Evolutionary conservation across 1,140 invertebrate genomes (phyloP), one percentile per base, ranked within the genome.

Genomic region (Lordiphosa stackelbergi): DNA sequence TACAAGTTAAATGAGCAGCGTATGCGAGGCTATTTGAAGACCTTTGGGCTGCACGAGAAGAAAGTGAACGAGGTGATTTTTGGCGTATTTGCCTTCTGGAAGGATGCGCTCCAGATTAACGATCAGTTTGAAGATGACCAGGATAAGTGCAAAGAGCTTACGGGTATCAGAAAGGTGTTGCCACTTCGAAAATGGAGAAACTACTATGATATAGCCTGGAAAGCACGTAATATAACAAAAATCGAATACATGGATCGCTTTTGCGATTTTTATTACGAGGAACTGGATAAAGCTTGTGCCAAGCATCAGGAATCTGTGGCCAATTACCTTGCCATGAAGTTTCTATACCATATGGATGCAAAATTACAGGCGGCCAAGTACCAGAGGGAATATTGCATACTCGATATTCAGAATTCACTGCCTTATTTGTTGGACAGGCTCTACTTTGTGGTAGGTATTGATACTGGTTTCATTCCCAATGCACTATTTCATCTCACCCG

Each of bases 361-460:
- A 70, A 62, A 5, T 24, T 86, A 2, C 69, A 73, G 51, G 45
- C 42, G 0, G 36, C 4, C 3, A 60, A 60, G 3, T 74, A 65
- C 86, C 42, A 91, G 91, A 71, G 58, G 5, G 85, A 86, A 9
- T n/a, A 63, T 22, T 86, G 85, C 9, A 42, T 54, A n/a, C 12
- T 78, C 7, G 40, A 5, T 8, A 19, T 85, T 0, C 58, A 72
- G 19, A 24, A 12, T 11, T 31, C 68, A 5, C 5, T 85, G 41
- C 34, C 45, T 3, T 56, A 51, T 53, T 34, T 86, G 1, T 11
- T 86, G 3, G 71, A 74, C 36, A 69, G 65, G 31, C 56, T 83
- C 0, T 81, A 83, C 10, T 53, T 68, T 40, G 46, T 28, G 54
- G 75, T 81, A 12, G 22, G 69, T 54, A 24, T 5, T 24, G 2